Percentiles rank a stretch among this genome's conserved stretches.
Conservation (phyloP, 2,888 invertebrate genomes). For the Eucera pruinosa region DNA sequence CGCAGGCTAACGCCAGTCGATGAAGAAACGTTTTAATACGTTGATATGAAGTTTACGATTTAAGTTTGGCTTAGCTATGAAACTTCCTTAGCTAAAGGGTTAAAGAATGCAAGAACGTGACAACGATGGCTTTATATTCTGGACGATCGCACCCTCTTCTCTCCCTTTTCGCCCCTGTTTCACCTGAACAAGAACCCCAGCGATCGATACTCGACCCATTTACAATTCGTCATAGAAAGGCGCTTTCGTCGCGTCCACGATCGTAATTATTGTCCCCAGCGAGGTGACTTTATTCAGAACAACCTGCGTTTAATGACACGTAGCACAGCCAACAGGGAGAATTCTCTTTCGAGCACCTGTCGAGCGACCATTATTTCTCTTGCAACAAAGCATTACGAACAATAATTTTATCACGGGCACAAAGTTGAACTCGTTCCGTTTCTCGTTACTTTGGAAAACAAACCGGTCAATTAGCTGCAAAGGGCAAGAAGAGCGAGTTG, state of each 20-base stretch:
- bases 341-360: neutral
- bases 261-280: conserved; percentile 4
- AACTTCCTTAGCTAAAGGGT: too few relatives aligned
- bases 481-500: neutral
- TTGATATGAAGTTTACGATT: too few relatives aligned
- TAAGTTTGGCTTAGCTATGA: too few relatives aligned
- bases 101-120: too few relatives aligned
- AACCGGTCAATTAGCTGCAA: conserved; percentile 18
- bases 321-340: neutral
- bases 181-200: neutral
- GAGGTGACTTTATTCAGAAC: neutral
- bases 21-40: too few relatives aligned
- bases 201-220: conserved; percentile 51
- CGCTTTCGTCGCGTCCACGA: neutral
- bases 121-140: neutral
- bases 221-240: conserved; percentile 45
- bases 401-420: conserved; percentile 11
- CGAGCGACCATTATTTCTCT: conserved; percentile 1
- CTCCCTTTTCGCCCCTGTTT: too few relatives aligned
- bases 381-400: neutral
- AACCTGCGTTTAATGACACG: neutral
- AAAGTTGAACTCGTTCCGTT: conserved; percentile 1
- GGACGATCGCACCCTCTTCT: neutral
- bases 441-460: conserved; percentile 6
- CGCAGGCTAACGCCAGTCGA: too few relatives aligned